Evolutionary conservation across 2,888 invertebrate genomes (phyloP).

Genomic region (Aspidiotus destructor): DNA sequence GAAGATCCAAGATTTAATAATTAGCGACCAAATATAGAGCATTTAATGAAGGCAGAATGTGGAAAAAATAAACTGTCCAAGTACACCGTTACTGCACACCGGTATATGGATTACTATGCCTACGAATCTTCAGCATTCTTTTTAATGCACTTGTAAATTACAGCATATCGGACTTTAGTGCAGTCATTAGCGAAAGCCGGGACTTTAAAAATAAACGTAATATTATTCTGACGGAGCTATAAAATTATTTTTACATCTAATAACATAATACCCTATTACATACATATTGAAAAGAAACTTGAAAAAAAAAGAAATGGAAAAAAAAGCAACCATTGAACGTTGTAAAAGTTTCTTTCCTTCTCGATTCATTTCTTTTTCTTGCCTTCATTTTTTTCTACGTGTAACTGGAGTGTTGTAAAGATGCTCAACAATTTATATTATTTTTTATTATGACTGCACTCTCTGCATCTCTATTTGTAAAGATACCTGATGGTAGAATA

Average conservation of each 20-base stretch:
- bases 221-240: conserved; percentile 6
- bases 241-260: conserved; percentile 27
- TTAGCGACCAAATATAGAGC: too few species aligned
- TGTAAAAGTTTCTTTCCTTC: background rate
- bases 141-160: conserved; percentile 22
- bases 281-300: background rate
- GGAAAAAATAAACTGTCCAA: too few species aligned
- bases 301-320: background rate
- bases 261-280: background rate
- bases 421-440: background rate
- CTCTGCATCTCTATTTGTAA: background rate
- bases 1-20: too few species aligned
- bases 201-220: conserved; percentile 28
- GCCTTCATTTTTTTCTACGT: too few species aligned
- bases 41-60: too few species aligned
- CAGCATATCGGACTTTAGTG: conserved; percentile 9
- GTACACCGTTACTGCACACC: too few species aligned
- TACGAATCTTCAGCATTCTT: conserved; percentile 5
- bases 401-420: background rate
- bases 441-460: background rate
- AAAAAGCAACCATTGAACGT: background rate
- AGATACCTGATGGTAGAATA: background rate
- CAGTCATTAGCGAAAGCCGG: conserved; percentile 25
- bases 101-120: too few species aligned
- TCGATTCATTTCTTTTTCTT: background rate